Percentiles rank a stretch among this genome's conserved stretches.
Conservation (phyloP, 2,797 vertebrate species). For the Microctenopoma steveboyesi region DNA sequence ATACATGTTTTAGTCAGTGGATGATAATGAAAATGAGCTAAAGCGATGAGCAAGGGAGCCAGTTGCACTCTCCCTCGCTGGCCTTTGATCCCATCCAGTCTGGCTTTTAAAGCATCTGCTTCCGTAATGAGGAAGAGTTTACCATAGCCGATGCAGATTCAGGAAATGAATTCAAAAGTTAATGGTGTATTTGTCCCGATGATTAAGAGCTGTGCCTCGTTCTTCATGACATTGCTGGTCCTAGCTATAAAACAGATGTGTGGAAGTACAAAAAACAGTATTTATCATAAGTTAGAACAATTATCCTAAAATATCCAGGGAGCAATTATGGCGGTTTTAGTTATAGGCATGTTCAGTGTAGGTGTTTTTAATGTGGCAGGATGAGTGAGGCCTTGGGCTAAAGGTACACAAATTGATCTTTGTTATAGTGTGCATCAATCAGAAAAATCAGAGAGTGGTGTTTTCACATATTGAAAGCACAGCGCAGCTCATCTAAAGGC, state of each 20-base stretch:
- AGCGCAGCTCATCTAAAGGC: slow-evolving; percentile 88
- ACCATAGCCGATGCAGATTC: slow-evolving; percentile 80
- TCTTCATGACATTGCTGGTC: slow-evolving; percentile 80
- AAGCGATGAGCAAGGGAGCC: slow-evolving; percentile 60
- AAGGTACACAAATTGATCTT: slow-evolving; percentile 56
- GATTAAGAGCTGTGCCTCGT: slow-evolving; percentile 80
- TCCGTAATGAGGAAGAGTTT: slow-evolving; percentile 83
- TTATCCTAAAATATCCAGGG: slow-evolving; percentile 66
- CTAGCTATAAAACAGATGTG: slow-evolving; percentile 62
- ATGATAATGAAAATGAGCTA: slow-evolving; percentile 77
- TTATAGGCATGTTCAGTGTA: slow-evolving; percentile 28
- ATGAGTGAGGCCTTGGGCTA: slow-evolving; percentile 51
- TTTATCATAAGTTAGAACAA: slow-evolving; percentile 72
- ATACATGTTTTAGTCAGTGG: slow-evolving; percentile 73
- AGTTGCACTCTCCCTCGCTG: slow-evolving; percentile 59
- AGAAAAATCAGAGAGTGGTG: slow-evolving; percentile 84
- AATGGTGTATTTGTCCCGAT: slow-evolving; percentile 83
- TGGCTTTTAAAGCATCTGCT: slow-evolving; percentile 81
- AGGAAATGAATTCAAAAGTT: slow-evolving; percentile 80
- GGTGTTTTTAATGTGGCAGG: slow-evolving; percentile 34
- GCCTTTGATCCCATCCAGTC: slow-evolving; percentile 79
- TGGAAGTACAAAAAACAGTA: slow-evolving; percentile 20
- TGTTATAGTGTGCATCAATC: slow-evolving; percentile 81
- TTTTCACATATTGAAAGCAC: slow-evolving; percentile 87
- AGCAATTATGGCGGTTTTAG: slow-evolving; percentile 67